Conservation (phyloP, 2,113 vertebrate genomes). For the Vulpes ferrilata region DNA sequence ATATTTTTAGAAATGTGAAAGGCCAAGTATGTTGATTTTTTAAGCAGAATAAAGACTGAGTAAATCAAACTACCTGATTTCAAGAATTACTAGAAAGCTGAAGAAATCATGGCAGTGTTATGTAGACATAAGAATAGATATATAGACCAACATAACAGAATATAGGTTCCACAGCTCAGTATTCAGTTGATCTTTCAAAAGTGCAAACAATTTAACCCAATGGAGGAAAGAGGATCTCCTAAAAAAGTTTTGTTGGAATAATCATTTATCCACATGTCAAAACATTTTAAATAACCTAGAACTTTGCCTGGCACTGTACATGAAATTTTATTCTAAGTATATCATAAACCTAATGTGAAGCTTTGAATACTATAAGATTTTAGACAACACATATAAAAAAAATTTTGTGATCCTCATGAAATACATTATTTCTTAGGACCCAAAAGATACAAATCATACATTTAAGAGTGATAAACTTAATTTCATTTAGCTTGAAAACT, state of each 20-base stretch:
- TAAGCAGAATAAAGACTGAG: neutral
- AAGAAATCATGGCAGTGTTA: neutral
- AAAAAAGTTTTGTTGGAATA: neutral
- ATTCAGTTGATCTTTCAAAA: neutral
- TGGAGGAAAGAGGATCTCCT: neutral
- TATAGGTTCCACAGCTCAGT: neutral
- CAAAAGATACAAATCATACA: neutral
- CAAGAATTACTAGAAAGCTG: neutral
- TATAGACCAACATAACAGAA: neutral
- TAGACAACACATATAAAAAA: neutral
- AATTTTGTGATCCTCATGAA: neutral
- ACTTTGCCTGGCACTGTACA: neutral
- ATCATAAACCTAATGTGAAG: neutral
- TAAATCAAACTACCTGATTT: neutral
- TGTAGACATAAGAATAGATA: neutral
- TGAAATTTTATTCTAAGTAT: neutral
- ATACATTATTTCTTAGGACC: neutral
- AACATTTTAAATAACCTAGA: neutral
- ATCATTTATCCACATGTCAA: neutral
- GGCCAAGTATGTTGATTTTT: neutral
- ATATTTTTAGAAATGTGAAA: neutral
- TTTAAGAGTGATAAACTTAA: neutral
- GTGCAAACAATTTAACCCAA: neutral
- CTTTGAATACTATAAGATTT: neutral
- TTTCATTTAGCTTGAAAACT: neutral